phyloP scores from a whole-genome alignment of 2,888 invertebrate genomes.

The Gerris lacustris region DNA sequence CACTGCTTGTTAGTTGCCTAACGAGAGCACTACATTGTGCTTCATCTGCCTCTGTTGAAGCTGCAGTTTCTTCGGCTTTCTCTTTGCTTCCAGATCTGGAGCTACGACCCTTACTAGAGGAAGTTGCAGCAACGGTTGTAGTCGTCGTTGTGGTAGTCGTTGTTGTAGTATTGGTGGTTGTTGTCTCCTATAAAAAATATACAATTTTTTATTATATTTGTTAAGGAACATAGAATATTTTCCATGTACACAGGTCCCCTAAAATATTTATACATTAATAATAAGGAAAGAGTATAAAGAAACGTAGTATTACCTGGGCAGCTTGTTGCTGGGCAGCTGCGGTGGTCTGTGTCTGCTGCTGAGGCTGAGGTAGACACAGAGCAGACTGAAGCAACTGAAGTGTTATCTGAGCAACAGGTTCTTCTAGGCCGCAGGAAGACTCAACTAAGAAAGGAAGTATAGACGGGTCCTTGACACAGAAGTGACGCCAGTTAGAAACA shows the following conservation, averaged over 20 bases:
- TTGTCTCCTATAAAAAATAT: not conserved
- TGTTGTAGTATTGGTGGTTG: not conserved
- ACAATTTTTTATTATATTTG: too few species aligned
- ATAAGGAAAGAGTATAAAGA: too few species aligned
- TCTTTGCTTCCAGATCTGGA: slow-evolving; percentile 19
- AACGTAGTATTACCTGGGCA: not conserved
- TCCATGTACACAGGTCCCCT: too few species aligned
- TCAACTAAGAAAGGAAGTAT: slow-evolving; percentile 62
- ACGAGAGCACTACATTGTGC: slow-evolving; percentile 30
- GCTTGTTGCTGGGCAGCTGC: slow-evolving; percentile 1
- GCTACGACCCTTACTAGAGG: slow-evolving; percentile 6
- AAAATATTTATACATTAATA: too few species aligned
- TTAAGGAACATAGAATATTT: too few species aligned
- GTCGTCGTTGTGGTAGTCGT: slow-evolving; percentile 16
- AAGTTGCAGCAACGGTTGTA: slow-evolving; percentile 12
- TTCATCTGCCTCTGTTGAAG: slow-evolving; percentile 25
- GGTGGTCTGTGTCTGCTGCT: slow-evolving; percentile 23
- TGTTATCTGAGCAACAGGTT: slow-evolving; percentile 79
- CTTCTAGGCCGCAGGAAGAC: slow-evolving; percentile 74
- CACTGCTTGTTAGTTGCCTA: slow-evolving; percentile 30
- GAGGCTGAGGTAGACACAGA: slow-evolving; percentile 45
- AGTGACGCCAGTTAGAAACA: slow-evolving; percentile 90
- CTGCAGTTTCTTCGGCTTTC: slow-evolving; percentile 15
- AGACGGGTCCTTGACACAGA: slow-evolving; percentile 61
- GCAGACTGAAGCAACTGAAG: slow-evolving; percentile 82